phyloP scores from a whole-genome alignment of 2,113 vertebrate genomes.

The Casuarius casuarius region DNA sequence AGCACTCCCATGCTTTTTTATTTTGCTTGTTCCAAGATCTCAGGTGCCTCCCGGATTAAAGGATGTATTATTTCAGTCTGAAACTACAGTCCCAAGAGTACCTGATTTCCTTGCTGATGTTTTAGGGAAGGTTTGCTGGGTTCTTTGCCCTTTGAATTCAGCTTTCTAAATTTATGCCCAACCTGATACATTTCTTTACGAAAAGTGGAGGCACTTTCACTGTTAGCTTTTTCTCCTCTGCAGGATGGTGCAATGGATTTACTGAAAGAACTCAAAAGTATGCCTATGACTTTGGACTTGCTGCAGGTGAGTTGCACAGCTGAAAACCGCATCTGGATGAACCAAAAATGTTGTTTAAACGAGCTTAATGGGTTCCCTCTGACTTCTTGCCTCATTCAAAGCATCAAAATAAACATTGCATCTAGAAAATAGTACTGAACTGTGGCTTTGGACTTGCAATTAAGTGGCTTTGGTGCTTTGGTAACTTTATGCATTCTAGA shows the following conservation, averaged over 20 bases:
- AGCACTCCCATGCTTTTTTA: background rate
- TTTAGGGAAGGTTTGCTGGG: background rate
- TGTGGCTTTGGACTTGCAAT: background rate
- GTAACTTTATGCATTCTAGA: background rate
- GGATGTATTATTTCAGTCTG: background rate
- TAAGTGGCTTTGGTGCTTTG: background rate
- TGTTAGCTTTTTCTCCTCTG: background rate
- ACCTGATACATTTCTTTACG: background rate
- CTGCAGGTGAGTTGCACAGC: slow-evolving; percentile 84
- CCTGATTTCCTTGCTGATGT: background rate
- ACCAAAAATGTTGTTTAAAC: background rate
- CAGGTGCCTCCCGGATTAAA: background rate
- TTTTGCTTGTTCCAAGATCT: background rate
- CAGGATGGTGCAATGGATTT: slow-evolving; percentile 94
- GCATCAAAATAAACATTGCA: background rate
- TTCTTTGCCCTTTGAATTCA: background rate
- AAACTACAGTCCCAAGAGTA: background rate
- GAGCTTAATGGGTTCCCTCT: background rate
- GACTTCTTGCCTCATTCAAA: background rate
- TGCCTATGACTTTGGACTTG: slow-evolving; percentile 90
- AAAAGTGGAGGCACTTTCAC: background rate
- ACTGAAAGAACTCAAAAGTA: slow-evolving; percentile 89
- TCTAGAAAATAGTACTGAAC: background rate
- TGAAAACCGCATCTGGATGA: background rate
- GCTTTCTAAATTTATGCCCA: background rate